Evolutionary conservation across 2,888 invertebrate species (phyloP).

Genomic region (Bellardia bayeri): DNA sequence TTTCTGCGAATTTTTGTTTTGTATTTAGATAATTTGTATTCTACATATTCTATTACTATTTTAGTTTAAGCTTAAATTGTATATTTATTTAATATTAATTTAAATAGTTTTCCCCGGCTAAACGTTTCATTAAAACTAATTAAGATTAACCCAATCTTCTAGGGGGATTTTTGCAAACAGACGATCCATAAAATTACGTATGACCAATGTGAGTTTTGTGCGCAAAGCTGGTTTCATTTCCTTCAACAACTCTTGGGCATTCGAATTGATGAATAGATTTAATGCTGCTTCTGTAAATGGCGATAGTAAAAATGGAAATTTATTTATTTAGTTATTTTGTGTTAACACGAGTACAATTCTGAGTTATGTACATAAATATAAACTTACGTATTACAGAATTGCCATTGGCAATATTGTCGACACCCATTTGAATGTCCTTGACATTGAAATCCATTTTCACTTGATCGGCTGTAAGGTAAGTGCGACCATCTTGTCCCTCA

Average conservation of each 20-base stretch:
- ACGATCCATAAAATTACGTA: constrained; percentile 90
- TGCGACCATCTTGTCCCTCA: constrained; percentile 86
- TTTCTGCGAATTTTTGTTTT: constrained; percentile 44
- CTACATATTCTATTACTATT: not conserved
- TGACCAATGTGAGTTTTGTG: constrained; percentile 90
- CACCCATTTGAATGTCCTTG: constrained; percentile 92
- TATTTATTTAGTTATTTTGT: not conserved
- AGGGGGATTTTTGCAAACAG: constrained; percentile 91
- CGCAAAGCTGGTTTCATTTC: constrained; percentile 95
- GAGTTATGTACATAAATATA: not conserved
- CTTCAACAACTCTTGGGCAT: constrained; percentile 92
- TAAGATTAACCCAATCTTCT: constrained; percentile 88
- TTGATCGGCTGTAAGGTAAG: constrained; percentile 89
- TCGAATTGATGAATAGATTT: constrained; percentile 94
- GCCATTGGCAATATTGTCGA: constrained; percentile 92
- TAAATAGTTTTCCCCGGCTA: constrained; percentile 14
- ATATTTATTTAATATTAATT: constrained; percentile 12
- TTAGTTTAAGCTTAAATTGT: constrained; percentile 49
- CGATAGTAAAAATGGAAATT: constrained; percentile 2
- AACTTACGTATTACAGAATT: constrained; percentile 92
- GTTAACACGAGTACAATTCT: not conserved
- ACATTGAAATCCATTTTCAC: constrained; percentile 95
- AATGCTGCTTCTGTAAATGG: constrained; percentile 89
- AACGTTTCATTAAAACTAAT: constrained; percentile 71
- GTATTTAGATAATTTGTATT: not conserved